Evolutionary conservation across 2,888 invertebrate species (phyloP), one percentile per base, ranked within the genome.

Genomic region (Drosophila mayaguana): DNA sequence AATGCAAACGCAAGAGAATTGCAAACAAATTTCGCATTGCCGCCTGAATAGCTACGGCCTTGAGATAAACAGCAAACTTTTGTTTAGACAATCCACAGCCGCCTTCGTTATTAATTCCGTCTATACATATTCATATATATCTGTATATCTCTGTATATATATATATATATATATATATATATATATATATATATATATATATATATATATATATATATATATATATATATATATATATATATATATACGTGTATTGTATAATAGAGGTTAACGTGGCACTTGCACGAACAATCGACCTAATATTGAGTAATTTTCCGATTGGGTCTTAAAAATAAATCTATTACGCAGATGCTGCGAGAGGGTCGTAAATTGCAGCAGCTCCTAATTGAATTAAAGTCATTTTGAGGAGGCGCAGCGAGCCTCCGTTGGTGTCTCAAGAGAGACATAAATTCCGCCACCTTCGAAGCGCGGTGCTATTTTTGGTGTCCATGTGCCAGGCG

Each of bases 361-460:
- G 60, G 50, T 80, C 77, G 73, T 77, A 88, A 84, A 89, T 89
- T 88, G 61, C 75, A 67, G 79, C 84, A 70, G 70, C 83, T 68
- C 75, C 90, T 85, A 85, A 85, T 85, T 85, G 85, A 85, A 85
- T 88, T 89, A 76, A 80, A 78, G 72, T 72, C 88, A 83, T 68
- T 75, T 68, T 51, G 66, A 67, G 53, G 63, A 63, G 77, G 54
- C 32, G 82, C 74, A 71, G 76, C 77, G 72, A 76, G 67, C 69
- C 55, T 62, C 68, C 60, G 75, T 60, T 75, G 45, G 51, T 54
- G 56, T 64, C 45, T 51, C 48, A 69, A 64, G 63, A 66, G 76
- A 70, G 65, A 89, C 83, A 88, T 85, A 75, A 85, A 73, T 88
- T 75, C 59, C 75, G 69, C 60, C 88, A 86, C 88, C 88, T 89